These are phyloP conservation scores for Notarius quadriscutis DNA, from an alignment of 2,113 vertebrate species.

Conservation along the genomic window DNA sequence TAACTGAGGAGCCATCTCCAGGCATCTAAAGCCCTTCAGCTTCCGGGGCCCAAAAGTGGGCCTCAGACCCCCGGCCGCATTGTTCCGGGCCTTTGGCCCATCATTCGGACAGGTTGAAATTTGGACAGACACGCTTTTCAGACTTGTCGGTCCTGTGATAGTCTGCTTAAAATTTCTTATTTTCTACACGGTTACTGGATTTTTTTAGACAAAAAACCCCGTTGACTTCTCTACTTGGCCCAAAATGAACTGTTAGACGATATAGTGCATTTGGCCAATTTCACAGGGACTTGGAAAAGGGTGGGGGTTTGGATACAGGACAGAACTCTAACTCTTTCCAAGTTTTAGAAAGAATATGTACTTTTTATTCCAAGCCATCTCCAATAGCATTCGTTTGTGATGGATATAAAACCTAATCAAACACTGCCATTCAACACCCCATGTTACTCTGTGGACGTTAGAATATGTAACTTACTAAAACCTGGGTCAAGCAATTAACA, in stretches of 20 bases:
- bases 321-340: background rate
- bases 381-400: background rate
- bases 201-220: background rate
- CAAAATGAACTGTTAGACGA: slow-evolving; percentile 6
- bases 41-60: too few species aligned
- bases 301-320: background rate
- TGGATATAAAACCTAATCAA: background rate
- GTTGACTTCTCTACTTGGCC: background rate
- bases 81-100: too few species aligned
- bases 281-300: slow-evolving; percentile 18
- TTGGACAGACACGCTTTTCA: too few species aligned
- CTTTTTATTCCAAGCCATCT: background rate
- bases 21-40: too few species aligned
- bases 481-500: background rate
- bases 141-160: too few species aligned
- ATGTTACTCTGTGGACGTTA: background rate
- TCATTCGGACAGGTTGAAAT: too few species aligned
- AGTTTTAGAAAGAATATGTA: background rate
- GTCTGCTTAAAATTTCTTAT: too few species aligned
- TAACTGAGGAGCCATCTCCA: too few species aligned
- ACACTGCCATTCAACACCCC: background rate
- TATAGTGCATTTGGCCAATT: slow-evolving; percentile 30
- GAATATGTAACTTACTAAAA: background rate
- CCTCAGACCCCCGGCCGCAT: too few species aligned
- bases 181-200: background rate